Evolutionary conservation across 2,113 vertebrate genomes (phyloP), one percentile per base, ranked within the genome.

Genomic region (Siniperca knerii): DNA sequence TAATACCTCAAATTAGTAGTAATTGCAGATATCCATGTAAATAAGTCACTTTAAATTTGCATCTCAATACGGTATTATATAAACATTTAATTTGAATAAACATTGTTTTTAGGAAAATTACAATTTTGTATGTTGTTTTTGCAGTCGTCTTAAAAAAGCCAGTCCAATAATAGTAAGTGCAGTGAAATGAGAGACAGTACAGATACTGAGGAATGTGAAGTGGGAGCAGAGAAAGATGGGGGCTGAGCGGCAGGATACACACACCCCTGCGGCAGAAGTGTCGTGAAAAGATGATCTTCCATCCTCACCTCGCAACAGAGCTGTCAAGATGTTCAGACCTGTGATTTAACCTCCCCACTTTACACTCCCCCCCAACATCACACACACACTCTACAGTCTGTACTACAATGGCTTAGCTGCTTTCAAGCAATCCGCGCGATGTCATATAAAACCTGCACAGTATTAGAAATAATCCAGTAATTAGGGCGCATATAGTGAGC

Each of bases 261-360:
- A 84, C 84, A 88, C 67, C 83, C 90, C 87, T 86, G 89, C 66
- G 70, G 93, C 90, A 89, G 48, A 84, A 82, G 85, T 89, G 90
- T 90, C 62, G 29, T 71, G 83, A 90, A 87, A 79, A 83, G 77
- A 92, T 88, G 90, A 94, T 92, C 90, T 88, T 84, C 88, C 85
- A 85, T 93, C 85, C 69, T 87, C 90, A 92, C 91, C 88, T 93
- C 78, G 40, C 91, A 88, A 88, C 90, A 89, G 89, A 86, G 91
- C 92, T 91, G 92, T 92, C 92, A 90, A 82, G 90, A 89, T 84
- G 89, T 86, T 92, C 89, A 92, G 90, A 90, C 78, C 81, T 37
- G 72, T 75, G 91, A 92, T 90, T 92, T 90, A 88, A 89, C 85
- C 90, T 88, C 87, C 72, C 60, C 77, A 52, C 75, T 82, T 82